Conservation (phyloP, 2,888 invertebrate species). For the Brenthis hecate region DNA sequence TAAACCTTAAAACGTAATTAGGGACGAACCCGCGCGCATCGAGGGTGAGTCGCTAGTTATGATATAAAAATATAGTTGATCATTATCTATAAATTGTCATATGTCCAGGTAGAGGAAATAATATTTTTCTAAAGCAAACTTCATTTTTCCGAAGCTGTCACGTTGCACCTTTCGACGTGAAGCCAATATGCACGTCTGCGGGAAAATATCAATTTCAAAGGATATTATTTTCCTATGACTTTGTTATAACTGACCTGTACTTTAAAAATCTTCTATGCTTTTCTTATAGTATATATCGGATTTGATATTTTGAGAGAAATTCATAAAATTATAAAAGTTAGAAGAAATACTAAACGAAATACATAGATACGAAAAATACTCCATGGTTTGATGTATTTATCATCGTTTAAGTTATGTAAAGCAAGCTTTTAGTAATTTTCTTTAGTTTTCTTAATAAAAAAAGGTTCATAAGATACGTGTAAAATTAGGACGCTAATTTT, state of each 20-base stretch:
- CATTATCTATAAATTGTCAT: conserved; percentile 9
- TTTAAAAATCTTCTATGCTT: conserved; percentile 12
- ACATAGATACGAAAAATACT: no score
- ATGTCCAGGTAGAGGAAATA: conserved; percentile 5
- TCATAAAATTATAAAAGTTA: no score
- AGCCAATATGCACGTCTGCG: conserved; percentile 42
- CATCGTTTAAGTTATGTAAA: no score
- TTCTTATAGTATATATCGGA: background rate
- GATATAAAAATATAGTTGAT: conserved; percentile 1
- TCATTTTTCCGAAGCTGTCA: conserved; percentile 37
- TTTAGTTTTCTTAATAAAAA: no score
- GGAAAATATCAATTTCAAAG: conserved; percentile 45
- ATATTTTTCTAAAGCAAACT: conserved; percentile 35
- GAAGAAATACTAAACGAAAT: no score
- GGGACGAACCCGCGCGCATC: no score
- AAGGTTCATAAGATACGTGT: no score
- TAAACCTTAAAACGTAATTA: no score
- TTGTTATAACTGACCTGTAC: conserved; percentile 23
- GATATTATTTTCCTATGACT: conserved; percentile 37
- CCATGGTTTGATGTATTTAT: no score
- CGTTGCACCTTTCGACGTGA: conserved; percentile 37
- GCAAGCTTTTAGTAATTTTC: no score
- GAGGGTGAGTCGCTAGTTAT: no score
- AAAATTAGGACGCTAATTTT: no score
- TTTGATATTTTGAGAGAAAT: background rate